Conservation (phyloP, 2,113 vertebrate species). For the Silurus meridionalis region DNA sequence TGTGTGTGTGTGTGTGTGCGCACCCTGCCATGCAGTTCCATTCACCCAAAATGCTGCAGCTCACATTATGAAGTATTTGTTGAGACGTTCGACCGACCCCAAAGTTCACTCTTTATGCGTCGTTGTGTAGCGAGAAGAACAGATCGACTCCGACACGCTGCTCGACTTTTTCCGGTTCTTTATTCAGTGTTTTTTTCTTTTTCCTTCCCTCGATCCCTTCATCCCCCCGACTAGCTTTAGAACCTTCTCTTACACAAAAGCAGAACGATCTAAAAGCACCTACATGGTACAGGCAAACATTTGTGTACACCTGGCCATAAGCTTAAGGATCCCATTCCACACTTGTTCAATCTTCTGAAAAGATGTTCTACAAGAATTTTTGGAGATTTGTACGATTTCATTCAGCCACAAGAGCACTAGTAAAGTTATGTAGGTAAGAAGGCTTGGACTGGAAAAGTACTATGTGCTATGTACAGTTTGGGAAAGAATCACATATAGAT, state of each 20-base stretch:
- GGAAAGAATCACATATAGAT: too few relatives aligned
- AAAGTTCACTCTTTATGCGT: constrained; percentile 38
- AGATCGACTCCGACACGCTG: neutral
- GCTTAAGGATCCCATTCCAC: too few relatives aligned
- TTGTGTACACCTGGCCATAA: too few relatives aligned
- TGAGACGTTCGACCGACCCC: constrained; percentile 16
- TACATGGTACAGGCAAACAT: neutral
- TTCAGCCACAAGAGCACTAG: too few relatives aligned
- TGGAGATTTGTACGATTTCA: too few relatives aligned
- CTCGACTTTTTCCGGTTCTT: neutral
- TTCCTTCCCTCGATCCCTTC: neutral
- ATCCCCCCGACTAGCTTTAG: neutral
- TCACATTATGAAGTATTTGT: constrained; percentile 20
- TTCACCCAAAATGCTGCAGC: constrained; percentile 12
- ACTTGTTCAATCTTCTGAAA: too few relatives aligned
- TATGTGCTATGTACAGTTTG: too few relatives aligned
- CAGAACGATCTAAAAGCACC: neutral
- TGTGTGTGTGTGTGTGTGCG: constrained; percentile 8
- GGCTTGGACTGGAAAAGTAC: too few relatives aligned
- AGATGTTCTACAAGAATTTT: too few relatives aligned
- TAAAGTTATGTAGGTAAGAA: too few relatives aligned
- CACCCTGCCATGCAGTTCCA: constrained; percentile 12
- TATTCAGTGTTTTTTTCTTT: neutral
- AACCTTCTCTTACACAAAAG: neutral
- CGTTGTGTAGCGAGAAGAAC: neutral